Evolutionary conservation across 2,113 vertebrate species (phyloP).

Genomic region (Bujurquina vittata): DNA sequence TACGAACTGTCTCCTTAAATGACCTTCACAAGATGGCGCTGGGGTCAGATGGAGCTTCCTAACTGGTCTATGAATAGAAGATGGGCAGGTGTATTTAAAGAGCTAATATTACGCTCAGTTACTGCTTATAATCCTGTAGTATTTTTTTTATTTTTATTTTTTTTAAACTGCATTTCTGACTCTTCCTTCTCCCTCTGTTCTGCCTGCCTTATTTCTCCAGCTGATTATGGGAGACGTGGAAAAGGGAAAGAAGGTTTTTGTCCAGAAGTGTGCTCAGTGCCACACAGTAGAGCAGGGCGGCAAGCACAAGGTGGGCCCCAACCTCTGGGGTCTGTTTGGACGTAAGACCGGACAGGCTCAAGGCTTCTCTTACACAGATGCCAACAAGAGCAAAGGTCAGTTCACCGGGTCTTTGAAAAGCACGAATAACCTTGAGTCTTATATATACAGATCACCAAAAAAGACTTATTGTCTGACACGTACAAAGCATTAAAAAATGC

Average conservation of each 20-base stretch:
- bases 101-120: neutral
- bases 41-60: neutral
- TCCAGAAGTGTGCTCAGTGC: conserved; percentile 86
- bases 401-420: neutral
- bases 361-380: conserved; percentile 84
- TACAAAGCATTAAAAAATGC: accelerated
- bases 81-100: neutral
- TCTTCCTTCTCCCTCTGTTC: neutral
- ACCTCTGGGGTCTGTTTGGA: conserved; percentile 84
- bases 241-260: conserved; percentile 84
- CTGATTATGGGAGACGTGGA: conserved; percentile 79
- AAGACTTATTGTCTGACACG: neutral
- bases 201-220: neutral
- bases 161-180: neutral
- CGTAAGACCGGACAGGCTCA: conserved; percentile 80
- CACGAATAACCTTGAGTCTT: accelerated
- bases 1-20: conserved; percentile 19
- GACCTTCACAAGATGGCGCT: conserved; percentile 58
- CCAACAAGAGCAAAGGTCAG: conserved; percentile 88
- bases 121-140: neutral
- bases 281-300: conserved; percentile 83
- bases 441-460: accelerated
- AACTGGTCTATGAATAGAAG: neutral
- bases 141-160: neutral
- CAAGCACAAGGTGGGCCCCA: conserved; percentile 85